Evolutionary conservation across 2,888 invertebrate species (phyloP).

Genomic region (Phania funesta): DNA sequence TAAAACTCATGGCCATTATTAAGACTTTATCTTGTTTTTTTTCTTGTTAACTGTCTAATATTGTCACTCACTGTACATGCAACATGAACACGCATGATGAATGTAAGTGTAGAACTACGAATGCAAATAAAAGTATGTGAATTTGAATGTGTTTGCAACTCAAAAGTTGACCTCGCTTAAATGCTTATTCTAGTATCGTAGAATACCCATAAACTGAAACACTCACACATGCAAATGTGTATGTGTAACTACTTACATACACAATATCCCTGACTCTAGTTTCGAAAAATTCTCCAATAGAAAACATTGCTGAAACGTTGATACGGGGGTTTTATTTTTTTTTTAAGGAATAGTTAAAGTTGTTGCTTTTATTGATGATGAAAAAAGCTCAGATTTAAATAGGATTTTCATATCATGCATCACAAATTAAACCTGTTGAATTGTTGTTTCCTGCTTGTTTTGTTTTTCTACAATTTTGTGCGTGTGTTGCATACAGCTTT

Average conservation of each 20-base stretch:
- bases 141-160: conserved; percentile 3
- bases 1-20: too few relatives aligned
- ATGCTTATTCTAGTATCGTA: conserved; percentile 1
- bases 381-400: conserved; percentile 30
- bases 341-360: neutral
- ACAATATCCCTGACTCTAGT: neutral
- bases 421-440: conserved; percentile 49
- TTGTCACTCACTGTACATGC: conserved; percentile 3
- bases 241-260: neutral
- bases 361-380: neutral
- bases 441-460: neutral
- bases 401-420: conserved; percentile 39
- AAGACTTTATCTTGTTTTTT: too few relatives aligned
- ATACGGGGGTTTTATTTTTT: neutral
- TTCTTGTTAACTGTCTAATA: neutral
- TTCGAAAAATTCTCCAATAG: conserved; percentile 8
- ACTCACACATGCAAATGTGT: neutral
- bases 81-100: neutral
- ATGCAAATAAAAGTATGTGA: neutral
- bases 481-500: neutral
- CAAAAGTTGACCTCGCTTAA: conserved; percentile 34
- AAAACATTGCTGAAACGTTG: neutral
- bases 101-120: neutral
- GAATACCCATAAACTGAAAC: neutral
- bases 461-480: neutral